These are phyloP conservation scores for Callinectes sapidus DNA, from an alignment of 2,888 invertebrate species.

Conservation along the genomic window DNA sequence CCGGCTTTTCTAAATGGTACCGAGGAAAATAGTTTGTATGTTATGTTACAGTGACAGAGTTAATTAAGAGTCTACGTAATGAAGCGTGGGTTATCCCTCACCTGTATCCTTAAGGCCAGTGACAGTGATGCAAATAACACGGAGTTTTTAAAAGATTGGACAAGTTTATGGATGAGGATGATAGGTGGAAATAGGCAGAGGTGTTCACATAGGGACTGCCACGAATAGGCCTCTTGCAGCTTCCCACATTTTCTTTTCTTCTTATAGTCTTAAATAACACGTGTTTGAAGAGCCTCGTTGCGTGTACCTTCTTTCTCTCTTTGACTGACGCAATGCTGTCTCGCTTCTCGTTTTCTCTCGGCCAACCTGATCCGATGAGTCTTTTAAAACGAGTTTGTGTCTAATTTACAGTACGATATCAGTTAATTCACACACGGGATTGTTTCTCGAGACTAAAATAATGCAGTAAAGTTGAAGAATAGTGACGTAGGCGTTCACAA, in stretches of 20 bases:
- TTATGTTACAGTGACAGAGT: neutral
- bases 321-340: neutral
- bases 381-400: neutral
- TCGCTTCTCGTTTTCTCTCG: neutral
- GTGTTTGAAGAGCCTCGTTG: neutral
- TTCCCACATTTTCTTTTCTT: no score
- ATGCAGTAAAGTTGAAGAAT: neutral
- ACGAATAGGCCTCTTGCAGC: no score
- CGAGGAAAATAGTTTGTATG: neutral
- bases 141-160: no score
- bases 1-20: neutral
- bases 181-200: no score
- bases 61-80: neutral
- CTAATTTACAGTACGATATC: neutral
- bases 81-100: neutral
- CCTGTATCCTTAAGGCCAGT: neutral
- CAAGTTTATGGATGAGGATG: no score
- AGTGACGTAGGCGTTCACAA: neutral
- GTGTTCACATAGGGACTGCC: no score
- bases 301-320: neutral
- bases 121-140: neutral
- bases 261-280: no score
- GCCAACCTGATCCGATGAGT: neutral
- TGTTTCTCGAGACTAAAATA: neutral
- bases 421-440: neutral